Evolutionary conservation across 2,888 invertebrate genomes (phyloP), one percentile per base, ranked within the genome.

Genomic region (Pterostichus madidus): DNA sequence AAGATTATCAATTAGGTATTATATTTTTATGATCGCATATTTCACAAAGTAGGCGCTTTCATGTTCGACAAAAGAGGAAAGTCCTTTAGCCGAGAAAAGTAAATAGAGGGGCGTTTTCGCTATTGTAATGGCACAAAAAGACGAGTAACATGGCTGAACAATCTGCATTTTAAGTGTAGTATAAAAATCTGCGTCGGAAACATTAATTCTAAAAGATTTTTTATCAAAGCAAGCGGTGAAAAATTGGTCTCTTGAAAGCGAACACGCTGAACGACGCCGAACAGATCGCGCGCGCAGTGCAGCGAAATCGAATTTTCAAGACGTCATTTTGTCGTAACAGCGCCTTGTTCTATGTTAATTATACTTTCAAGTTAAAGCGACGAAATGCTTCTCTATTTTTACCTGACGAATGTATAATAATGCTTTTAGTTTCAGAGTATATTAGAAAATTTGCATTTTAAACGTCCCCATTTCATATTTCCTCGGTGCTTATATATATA

Each of bases 361-460:
- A 80, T 80, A 80, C 71, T 71, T 71, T 71, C 53, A 56, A 80
- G 56, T 68, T 80, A 73, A 80, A 80, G 53, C 80, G 68, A 53
- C 80, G 71, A 32, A 44, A 78, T 71, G 24, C 35, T 59, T 59
- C 59, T 81, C 75, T 81, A 81, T 81, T 81, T 81, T 81, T 75
- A 81, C 81, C 81, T 81, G 81, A 81, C 39, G 75, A 75, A 75
- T 75, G 75, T 75, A 81, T 81, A 81, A 81, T 75, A 75, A 46
- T 39, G 75, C 81, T 81, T 75, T 81, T 75, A 75, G 81, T 81
- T 77, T 35, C 53, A 59, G 75, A 75, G 59, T 81, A 81, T 81
- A 81, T 81, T 81, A 81, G 81, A 81, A 75, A 81, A 81, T 81
- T 81, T 81, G 81, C 81, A 81, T 81, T 81, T 81, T 81, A 61